A percentile compares a stretch with the other conserved stretches of the same genome.
Evolutionary conservation across 2,888 invertebrate species (phyloP).

Genomic region (Petrolisthes manimaculis): DNA sequence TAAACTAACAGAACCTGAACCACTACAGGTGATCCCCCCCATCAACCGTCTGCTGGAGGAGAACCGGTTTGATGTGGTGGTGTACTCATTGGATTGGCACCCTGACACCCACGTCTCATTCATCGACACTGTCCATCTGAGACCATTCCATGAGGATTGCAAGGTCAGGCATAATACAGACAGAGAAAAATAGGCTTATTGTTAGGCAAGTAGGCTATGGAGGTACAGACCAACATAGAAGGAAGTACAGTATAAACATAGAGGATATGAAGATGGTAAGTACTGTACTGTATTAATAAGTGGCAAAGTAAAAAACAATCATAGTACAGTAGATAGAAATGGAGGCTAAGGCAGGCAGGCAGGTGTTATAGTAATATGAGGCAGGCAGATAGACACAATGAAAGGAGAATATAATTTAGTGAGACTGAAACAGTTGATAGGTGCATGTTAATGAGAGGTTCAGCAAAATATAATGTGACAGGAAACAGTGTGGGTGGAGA

Average conservation of each 20-base stretch:
- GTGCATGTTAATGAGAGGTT: no score
- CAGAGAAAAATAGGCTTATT: no score
- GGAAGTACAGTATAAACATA: background rate
- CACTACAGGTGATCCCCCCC: constrained; percentile 82
- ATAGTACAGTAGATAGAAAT: background rate
- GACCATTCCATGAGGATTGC: constrained; percentile 81
- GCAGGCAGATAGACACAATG: no score
- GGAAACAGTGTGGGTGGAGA: no score
- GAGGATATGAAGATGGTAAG: background rate
- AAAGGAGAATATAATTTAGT: no score
- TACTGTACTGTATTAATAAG: background rate
- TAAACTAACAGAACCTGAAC: no score
- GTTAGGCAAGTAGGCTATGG: background rate
- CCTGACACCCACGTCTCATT: constrained; percentile 96
- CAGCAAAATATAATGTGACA: no score
- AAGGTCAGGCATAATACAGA: constrained; percentile 72
- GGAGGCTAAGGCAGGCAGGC: background rate
- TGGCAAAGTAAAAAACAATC: background rate
- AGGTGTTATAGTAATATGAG: no score
- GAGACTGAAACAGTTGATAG: no score
- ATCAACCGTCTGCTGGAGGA: constrained; percentile 87
- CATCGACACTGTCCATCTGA: constrained; percentile 87
- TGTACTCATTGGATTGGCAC: constrained; percentile 98
- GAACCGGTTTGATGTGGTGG: constrained; percentile 86
- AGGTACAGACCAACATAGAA: background rate